A percentile compares a stretch with the other conserved stretches of the same genome.
Evolutionary conservation across 2,113 vertebrate species (phyloP).

Genomic region (Zosterops pallidus): DNA sequence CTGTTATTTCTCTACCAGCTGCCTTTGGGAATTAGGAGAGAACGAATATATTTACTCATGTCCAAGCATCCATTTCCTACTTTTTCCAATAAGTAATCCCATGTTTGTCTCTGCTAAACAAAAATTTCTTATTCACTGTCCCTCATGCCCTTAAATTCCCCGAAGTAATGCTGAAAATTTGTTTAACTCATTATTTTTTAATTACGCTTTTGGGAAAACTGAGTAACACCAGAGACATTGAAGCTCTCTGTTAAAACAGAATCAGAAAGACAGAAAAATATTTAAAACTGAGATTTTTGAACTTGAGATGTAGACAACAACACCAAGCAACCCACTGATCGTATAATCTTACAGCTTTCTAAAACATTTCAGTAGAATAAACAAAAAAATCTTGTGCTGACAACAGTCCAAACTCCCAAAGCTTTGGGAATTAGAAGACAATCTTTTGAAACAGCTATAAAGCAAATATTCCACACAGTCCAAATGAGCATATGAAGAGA

Average conservation of each 20-base stretch:
- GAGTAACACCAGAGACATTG: neutral
- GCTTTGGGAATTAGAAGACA: neutral
- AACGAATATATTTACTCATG: neutral
- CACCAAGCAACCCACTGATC: neutral
- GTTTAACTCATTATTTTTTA: neutral
- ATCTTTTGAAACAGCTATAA: neutral
- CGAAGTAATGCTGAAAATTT: neutral
- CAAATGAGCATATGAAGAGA: neutral
- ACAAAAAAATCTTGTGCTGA: neutral
- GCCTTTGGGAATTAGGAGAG: constrained; percentile 2
- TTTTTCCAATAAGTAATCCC: constrained; percentile 23
- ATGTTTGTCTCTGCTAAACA: neutral
- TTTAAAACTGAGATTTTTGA: neutral
- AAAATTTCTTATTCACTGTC: neutral
- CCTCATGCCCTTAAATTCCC: neutral
- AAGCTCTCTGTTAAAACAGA: neutral
- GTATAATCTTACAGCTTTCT: neutral
- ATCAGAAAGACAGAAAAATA: neutral
- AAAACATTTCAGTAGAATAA: neutral
- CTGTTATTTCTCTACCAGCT: neutral
- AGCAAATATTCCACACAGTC: neutral
- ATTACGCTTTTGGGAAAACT: neutral
- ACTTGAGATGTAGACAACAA: neutral
- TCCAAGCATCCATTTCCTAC: neutral
- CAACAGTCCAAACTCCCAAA: neutral